phyloP scores from a whole-genome alignment of 2,113 vertebrate genomes.

The Cyanoramphus novaezelandiae region DNA sequence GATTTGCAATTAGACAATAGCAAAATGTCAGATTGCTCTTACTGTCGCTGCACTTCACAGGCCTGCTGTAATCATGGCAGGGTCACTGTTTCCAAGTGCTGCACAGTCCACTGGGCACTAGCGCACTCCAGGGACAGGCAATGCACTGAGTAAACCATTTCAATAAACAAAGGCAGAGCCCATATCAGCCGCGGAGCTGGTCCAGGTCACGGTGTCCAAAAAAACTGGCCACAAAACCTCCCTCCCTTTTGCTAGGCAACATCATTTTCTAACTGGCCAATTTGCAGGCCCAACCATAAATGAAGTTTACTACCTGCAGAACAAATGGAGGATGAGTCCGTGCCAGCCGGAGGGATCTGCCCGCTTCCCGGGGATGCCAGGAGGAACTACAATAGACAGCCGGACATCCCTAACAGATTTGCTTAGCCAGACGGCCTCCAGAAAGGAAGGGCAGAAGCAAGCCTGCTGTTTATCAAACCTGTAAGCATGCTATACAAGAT shows the following conservation, averaged over 20 bases:
- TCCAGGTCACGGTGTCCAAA: neutral
- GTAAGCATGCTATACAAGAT: neutral
- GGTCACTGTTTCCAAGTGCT: neutral
- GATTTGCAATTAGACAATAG: neutral
- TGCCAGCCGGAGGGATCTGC: neutral
- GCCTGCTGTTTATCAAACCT: conserved; percentile 9
- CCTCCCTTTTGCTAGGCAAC: neutral
- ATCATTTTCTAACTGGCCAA: neutral
- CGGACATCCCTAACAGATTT: neutral
- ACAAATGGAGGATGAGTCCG: neutral
- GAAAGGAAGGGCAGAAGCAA: conserved; percentile 4
- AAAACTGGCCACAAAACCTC: neutral
- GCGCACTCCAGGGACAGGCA: neutral
- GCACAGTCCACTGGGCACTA: neutral
- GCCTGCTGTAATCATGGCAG: neutral
- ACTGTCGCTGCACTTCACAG: neutral
- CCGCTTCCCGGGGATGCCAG: neutral
- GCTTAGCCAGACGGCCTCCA: neutral
- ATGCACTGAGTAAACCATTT: neutral
- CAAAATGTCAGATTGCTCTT: neutral
- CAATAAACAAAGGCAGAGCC: neutral
- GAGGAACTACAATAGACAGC: conserved; percentile 15
- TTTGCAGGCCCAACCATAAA: neutral
- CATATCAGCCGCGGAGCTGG: neutral
- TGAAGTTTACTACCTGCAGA: conserved; percentile 20